phyloP scores from a whole-genome alignment of 2,113 vertebrate genomes.

The Callospermophilus lateralis region DNA sequence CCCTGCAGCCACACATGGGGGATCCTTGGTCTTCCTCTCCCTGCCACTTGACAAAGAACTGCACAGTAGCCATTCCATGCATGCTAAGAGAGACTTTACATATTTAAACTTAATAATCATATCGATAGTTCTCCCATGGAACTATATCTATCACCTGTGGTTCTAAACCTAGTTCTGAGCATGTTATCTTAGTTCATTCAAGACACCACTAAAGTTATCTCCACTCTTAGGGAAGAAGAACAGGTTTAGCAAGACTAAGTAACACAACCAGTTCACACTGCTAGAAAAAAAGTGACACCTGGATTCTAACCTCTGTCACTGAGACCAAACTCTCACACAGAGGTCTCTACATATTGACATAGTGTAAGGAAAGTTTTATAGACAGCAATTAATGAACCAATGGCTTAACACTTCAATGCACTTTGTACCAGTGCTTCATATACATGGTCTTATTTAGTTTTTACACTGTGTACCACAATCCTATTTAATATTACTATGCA shows the following conservation, averaged over 20 bases:
- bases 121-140: not conserved
- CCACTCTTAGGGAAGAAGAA: not conserved
- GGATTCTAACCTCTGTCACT: not conserved
- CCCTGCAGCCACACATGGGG: not conserved
- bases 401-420: not conserved
- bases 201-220: not conserved
- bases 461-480: not conserved
- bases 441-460: not conserved
- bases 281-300: not conserved
- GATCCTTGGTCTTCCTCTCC: not conserved
- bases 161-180: not conserved
- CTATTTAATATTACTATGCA: not conserved
- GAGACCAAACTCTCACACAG: not conserved
- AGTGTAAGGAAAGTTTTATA: not conserved
- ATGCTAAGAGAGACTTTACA: rapidly evolving
- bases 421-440: not conserved
- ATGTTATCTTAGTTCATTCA: not conserved
- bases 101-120: not conserved
- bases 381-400: not conserved
- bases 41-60: no score
- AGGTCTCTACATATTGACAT: not conserved
- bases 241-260: conserved; percentile 5
- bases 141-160: not conserved
- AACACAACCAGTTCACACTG: not conserved
- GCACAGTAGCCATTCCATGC: not conserved